A percentile compares a stretch with the other conserved stretches of the same genome.
Conservation (phyloP, 1,140 invertebrate genomes). For the Drosophila bifasciata region DNA sequence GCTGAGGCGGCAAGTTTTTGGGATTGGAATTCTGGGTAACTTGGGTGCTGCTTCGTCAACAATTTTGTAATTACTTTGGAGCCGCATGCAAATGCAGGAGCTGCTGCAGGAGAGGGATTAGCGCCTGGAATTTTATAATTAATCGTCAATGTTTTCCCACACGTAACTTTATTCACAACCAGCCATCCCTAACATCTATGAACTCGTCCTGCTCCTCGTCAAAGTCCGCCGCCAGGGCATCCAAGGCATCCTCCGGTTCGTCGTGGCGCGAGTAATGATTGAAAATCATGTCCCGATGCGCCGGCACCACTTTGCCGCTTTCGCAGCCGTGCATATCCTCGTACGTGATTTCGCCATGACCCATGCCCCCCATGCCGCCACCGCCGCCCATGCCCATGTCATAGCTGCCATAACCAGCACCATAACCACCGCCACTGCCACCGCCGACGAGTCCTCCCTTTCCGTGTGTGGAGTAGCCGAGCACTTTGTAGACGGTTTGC, state of each 20-base stretch:
- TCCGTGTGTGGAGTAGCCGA: slow-evolving; percentile 53
- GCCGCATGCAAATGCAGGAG: slow-evolving; percentile 51
- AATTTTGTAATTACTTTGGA: slow-evolving; percentile 64
- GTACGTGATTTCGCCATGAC: slow-evolving; percentile 71
- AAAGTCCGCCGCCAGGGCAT: slow-evolving; percentile 48
- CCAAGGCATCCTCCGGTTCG: slow-evolving; percentile 18
- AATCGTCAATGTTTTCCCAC: slow-evolving; percentile 56
- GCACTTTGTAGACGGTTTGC: slow-evolving; percentile 72
- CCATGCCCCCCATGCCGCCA: slow-evolving; percentile 31
- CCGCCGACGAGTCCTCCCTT: slow-evolving; percentile 22
- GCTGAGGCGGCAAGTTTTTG: slow-evolving; percentile 14
- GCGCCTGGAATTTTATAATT: slow-evolving; percentile 75
- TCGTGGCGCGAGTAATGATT: slow-evolving; percentile 78
- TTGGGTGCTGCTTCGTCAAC: slow-evolving; percentile 54
- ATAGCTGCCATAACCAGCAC: slow-evolving; percentile 28
- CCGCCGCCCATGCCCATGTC: slow-evolving; percentile 19
- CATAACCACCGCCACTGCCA: slow-evolving; percentile 5
- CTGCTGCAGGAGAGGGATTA: slow-evolving; percentile 9
- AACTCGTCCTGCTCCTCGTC: slow-evolving; percentile 76
- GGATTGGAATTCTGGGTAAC: slow-evolving; percentile 46
- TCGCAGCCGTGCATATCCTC: slow-evolving; percentile 74
- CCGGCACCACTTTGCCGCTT: slow-evolving; percentile 65
- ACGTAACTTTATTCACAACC: slow-evolving; percentile 69
- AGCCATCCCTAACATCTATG: slow-evolving; percentile 76
- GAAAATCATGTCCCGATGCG: slow-evolving; percentile 72